A percentile compares a stretch with the other conserved stretches of the same genome.
Evolutionary conservation across 1,140 invertebrate species (phyloP).

Genomic region (Atta texana): DNA sequence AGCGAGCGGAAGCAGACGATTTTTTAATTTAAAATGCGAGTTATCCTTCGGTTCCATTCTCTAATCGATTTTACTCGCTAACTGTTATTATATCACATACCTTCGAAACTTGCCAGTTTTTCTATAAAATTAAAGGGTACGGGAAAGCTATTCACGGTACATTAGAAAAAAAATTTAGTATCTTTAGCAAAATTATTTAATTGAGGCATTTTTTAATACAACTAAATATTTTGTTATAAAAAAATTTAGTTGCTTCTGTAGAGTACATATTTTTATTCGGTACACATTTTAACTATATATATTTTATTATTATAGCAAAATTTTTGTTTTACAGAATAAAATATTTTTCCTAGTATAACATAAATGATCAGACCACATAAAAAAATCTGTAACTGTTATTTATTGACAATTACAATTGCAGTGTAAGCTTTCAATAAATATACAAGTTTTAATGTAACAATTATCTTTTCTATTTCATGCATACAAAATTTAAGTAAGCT

Average conservation of each 20-base stretch:
- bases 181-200: too few relatives aligned
- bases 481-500: neutral
- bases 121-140: neutral
- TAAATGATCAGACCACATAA: neutral
- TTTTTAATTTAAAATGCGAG: slow-evolving; percentile 25
- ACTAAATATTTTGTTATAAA: too few relatives aligned
- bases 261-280: too few relatives aligned
- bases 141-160: neutral
- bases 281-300: too few relatives aligned
- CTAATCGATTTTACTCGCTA: neutral
- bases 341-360: neutral
- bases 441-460: neutral
- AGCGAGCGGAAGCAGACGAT: neutral
- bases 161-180: too few relatives aligned
- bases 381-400: neutral
- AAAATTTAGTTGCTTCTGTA: too few relatives aligned
- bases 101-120: neutral
- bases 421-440: neutral
- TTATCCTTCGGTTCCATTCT: neutral
- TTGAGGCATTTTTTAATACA: too few relatives aligned
- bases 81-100: neutral
- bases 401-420: neutral
- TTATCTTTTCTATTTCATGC: neutral
- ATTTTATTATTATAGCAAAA: too few relatives aligned
- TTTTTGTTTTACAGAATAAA: too few relatives aligned